Evolutionary conservation across 2,113 vertebrate species (phyloP), one percentile per base, ranked within the genome.

Genomic region (Onychorhynchus coronatus): DNA sequence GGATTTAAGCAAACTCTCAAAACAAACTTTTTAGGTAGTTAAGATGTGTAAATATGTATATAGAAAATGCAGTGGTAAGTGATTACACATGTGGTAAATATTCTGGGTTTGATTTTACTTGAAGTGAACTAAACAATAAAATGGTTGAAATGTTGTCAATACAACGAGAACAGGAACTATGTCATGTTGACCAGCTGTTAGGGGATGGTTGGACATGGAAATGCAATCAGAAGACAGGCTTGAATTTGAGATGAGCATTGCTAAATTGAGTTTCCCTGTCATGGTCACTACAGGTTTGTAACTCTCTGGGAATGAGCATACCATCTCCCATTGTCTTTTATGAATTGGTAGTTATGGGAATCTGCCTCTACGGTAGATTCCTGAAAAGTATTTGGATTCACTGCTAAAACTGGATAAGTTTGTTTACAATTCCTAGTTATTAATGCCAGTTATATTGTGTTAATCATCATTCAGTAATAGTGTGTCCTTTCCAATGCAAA

Each of bases 11-110:
- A 85, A 91, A 89, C 91, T 95, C 95, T 61, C 84, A 82, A 79
- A 96, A 92, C 50, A 68, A 95, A 94, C 78, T 93, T 95, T 93
- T 86, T 80, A 66, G n/a, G 37, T 80, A 88, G 72, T 90, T 88
- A 87, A 85, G 66, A 90, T 70, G 21, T 62, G 39, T 58, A 91
- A 82, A 89, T 74, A 91, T 15, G 42, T 85, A 52, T 62, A 42
- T 12, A 52, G 39, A 73, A 77, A 92, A 88, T 80, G 62, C 53
- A 67, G 65, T 59, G 66, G 4, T 88, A 39, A 67, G 21, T n/a
- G 31, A 93, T 37, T 79, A 47, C 76, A 86, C 44, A 89, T 21
- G 46, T 14, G 17, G 70, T 83, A 94, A 74, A 81, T 39, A 84
- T 83, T 76, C 53, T 93, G 31, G 27, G 9, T 74, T 47, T 94